Conservation (phyloP, 53 echinoderm and acorn worm species). For the Temnopleurus reevesii region DNA sequence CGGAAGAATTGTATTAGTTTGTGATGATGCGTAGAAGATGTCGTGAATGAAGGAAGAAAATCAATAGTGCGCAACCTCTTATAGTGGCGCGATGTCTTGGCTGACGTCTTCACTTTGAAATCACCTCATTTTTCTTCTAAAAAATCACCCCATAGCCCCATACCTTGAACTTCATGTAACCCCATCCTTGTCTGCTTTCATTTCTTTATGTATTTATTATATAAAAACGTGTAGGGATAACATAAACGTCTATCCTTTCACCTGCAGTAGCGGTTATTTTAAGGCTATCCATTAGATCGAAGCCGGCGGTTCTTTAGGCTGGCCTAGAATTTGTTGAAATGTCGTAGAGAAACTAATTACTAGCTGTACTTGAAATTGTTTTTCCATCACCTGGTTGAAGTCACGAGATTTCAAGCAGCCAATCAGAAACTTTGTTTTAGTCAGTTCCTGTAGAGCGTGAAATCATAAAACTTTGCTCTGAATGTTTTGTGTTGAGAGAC, state of each 20-base stretch:
- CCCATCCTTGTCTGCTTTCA: conserved; percentile 2
- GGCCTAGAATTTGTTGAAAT: background rate
- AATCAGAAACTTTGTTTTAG: background rate
- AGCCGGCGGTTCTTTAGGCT: background rate
- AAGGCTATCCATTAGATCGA: background rate
- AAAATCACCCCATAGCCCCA: background rate
- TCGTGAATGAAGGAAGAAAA: conserved; percentile 6
- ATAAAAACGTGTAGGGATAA: too few relatives aligned
- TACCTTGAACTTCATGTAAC: background rate
- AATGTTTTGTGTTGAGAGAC: too few relatives aligned
- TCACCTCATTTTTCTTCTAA: conserved; percentile 20
- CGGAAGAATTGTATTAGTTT: background rate
- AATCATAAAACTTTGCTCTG: background rate
- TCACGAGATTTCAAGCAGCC: background rate
- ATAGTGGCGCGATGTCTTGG: conserved; percentile 1
- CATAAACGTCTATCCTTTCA: background rate
- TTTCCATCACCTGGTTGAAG: background rate
- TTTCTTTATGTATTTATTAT: background rate
- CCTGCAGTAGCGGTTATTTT: background rate
- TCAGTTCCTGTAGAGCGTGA: background rate
- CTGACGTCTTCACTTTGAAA: background rate
- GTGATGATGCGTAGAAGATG: background rate
- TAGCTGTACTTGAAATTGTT: background rate
- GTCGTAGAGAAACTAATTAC: conserved; percentile 7
- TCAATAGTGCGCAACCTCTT: background rate